Conservation (phyloP, 2,797 vertebrate genomes). For the Falco biarmicus region DNA sequence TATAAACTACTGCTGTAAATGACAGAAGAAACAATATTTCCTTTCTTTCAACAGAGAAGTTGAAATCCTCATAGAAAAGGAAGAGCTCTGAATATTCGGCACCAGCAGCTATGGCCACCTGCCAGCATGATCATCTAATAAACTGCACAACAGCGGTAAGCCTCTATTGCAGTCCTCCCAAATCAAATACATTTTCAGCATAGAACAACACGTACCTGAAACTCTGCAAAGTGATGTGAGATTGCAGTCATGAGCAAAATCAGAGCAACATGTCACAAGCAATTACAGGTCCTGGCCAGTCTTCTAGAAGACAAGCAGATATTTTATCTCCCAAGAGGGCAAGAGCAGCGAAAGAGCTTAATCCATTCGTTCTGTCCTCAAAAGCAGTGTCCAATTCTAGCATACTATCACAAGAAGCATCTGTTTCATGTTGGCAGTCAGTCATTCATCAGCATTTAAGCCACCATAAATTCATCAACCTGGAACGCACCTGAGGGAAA, state of each 20-base stretch:
- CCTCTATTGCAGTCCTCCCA: not conserved
- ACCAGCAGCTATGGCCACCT: constrained; percentile 45
- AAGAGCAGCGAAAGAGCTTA: constrained; percentile 4
- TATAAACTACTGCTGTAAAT: not conserved
- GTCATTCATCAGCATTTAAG: not conserved
- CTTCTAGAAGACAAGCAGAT: constrained; percentile 1
- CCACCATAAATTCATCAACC: constrained; percentile 36
- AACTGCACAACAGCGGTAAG: constrained; percentile 1
- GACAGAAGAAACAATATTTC: not conserved
- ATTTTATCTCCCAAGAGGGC: not conserved
- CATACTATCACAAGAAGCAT: not conserved
- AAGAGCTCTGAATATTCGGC: not conserved
- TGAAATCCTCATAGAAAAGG: not conserved
- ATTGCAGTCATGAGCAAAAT: not conserved
- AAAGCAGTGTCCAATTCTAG: not conserved
- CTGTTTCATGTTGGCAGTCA: constrained; percentile 6
- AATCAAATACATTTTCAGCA: constrained; percentile 33
- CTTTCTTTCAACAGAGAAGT: not conserved
- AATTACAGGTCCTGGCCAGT: not conserved
- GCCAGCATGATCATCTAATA: constrained; percentile 19
- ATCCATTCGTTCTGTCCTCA: not conserved
- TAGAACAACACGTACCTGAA: constrained; percentile 6
- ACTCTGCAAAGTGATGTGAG: not conserved
- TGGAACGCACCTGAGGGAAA: constrained; percentile 7
- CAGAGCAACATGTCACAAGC: constrained; percentile 7